Conservation (phyloP, 2,113 vertebrate species). For the Pomatorhinus ruficollis region DNA sequence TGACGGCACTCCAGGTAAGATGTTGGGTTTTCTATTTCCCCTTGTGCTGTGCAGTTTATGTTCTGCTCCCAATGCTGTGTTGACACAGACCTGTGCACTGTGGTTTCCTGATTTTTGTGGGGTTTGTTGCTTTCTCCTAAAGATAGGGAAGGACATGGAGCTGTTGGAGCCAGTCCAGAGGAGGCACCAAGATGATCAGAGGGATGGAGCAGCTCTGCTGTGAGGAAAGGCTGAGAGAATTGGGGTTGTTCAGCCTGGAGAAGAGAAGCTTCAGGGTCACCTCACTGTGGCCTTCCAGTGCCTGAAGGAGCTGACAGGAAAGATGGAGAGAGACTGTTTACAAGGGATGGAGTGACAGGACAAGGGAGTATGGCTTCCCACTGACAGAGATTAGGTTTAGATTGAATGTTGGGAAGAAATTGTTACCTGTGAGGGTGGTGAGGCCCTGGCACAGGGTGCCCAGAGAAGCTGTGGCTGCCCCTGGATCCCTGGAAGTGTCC, state of each 20-base stretch:
- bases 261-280: neutral
- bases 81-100: fast-evolving
- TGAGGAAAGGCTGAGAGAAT: neutral
- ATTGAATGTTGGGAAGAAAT: neutral
- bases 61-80: neutral
- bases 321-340: neutral
- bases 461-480: neutral
- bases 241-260: neutral
- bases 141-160: neutral
- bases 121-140: neutral
- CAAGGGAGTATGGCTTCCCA: neutral
- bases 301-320: neutral
- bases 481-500: neutral
- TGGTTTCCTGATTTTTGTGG: neutral
- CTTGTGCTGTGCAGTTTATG: neutral
- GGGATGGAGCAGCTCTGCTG: neutral
- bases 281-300: neutral
- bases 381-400: neutral
- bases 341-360: neutral
- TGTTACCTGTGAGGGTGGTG: neutral
- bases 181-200: neutral
- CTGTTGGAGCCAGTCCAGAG: neutral
- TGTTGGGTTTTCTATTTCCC: fast-evolving
- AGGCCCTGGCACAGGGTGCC: neutral
- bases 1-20: neutral